Evolutionary conservation across 1,140 invertebrate species (phyloP).

Genomic region (Dolichoris vasculosae): DNA sequence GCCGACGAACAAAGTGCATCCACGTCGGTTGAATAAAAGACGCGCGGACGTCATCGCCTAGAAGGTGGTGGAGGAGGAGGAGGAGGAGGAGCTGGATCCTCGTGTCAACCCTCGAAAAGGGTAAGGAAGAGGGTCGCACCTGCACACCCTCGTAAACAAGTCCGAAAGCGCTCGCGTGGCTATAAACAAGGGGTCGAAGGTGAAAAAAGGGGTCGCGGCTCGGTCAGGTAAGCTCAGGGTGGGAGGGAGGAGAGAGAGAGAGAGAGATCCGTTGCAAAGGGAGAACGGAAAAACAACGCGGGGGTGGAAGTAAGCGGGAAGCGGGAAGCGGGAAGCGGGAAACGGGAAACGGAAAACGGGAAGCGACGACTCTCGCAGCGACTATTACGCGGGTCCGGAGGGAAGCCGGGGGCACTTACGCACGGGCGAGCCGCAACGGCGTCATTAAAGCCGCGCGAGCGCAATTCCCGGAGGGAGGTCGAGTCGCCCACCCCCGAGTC

Average conservation of each 20-base stretch:
- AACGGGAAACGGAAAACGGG: not conserved
- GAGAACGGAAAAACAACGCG: not conserved
- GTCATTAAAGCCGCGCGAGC: slow-evolving; percentile 60
- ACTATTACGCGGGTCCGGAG: not conserved
- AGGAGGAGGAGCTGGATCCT: too few relatives aligned
- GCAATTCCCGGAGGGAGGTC: slow-evolving; percentile 58
- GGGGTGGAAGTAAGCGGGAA: too few relatives aligned
- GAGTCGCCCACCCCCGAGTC: slow-evolving; percentile 54
- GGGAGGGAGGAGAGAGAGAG: too few relatives aligned
- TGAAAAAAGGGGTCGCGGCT: not conserved
- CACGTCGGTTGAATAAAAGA: not conserved
- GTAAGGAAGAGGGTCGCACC: not conserved
- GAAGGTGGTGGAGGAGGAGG: too few relatives aligned
- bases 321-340: not conserved
- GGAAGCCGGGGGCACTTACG: slow-evolving; percentile 36
- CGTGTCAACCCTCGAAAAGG: too few relatives aligned
- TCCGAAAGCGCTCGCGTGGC: not conserved
- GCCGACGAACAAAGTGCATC: not conserved
- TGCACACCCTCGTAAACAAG: not conserved
- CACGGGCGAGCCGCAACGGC: slow-evolving; percentile 45
- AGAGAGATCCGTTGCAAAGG: not conserved
- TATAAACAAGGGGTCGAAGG: not conserved
- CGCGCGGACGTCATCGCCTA: not conserved
- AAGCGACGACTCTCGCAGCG: not conserved
- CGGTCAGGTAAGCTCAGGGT: too few relatives aligned